These are phyloP conservation scores for Sphyrna mokarran DNA, from an alignment of 2,113 vertebrate species.

Conservation along the genomic window DNA sequence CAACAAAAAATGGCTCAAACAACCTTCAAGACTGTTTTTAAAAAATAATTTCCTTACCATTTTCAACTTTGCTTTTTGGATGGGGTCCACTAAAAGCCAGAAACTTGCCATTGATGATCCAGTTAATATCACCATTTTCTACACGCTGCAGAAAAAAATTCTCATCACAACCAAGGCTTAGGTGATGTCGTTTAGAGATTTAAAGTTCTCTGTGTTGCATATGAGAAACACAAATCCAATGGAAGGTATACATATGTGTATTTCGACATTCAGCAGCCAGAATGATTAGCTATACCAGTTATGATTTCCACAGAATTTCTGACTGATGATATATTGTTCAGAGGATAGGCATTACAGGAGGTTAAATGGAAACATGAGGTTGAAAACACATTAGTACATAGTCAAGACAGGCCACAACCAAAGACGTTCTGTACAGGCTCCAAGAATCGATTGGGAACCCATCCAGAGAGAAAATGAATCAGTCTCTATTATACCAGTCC, in stretches of 20 bases:
- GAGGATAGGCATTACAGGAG: background rate
- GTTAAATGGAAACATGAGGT: background rate
- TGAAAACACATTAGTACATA: background rate
- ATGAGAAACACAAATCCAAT: background rate
- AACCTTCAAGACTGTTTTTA: background rate
- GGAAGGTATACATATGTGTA: background rate
- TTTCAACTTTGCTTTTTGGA: conserved; percentile 90
- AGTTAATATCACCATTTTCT: conserved; percentile 97
- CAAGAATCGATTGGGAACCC: background rate
- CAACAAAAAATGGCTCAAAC: background rate
- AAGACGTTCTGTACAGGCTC: background rate
- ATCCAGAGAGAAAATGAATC: background rate
- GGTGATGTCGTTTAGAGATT: background rate
- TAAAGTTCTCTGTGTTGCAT: conserved; percentile 12
- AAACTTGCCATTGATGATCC: conserved; percentile 89
- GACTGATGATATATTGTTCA: background rate
- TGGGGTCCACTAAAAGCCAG: conserved; percentile 96
- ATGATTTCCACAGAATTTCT: background rate
- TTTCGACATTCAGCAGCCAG: background rate
- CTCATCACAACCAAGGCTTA: background rate
- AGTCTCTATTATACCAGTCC: background rate
- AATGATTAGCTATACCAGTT: background rate
- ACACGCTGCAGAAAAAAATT: conserved; percentile 65
- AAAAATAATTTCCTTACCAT: conserved; percentile 64
- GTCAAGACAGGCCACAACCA: background rate